A percentile compares a stretch with the other conserved stretches of the same genome.
These are phyloP conservation scores for Enteromius trimaculatus DNA, from an alignment of 2,797 vertebrate species.

Conservation along the genomic window DNA sequence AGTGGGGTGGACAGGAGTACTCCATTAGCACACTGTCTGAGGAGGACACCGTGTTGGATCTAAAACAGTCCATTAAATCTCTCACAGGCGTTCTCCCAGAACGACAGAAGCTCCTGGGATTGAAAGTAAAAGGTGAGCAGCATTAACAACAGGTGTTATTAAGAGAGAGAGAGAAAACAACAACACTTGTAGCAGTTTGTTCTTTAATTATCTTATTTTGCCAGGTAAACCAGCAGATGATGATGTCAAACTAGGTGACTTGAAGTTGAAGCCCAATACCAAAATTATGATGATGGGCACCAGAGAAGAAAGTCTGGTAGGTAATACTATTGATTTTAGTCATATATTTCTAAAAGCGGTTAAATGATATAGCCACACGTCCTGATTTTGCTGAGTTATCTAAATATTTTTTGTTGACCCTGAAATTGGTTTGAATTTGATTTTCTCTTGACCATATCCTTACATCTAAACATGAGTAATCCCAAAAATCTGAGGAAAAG, in stretches of 20 bases:
- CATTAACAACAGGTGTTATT: neutral
- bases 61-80: slow-evolving; percentile 96
- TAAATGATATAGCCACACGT: neutral
- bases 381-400: too few species aligned
- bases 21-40: slow-evolving; percentile 93
- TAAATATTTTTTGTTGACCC: too few species aligned
- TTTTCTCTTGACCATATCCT: too few species aligned
- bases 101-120: slow-evolving; percentile 94
- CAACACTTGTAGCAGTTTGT: neutral
- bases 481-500: too few species aligned
- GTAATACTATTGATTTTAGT: slow-evolving; percentile 38
- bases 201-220: slow-evolving; percentile 35
- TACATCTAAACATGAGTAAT: too few species aligned
- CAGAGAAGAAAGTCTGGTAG: slow-evolving; percentile 97
- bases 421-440: too few species aligned
- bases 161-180: neutral
- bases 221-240: slow-evolving; percentile 96
- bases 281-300: slow-evolving; percentile 99
- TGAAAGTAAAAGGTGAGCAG: slow-evolving; percentile 94
- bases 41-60: slow-evolving; percentile 95
- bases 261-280: slow-evolving; percentile 98
- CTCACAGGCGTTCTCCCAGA: slow-evolving; percentile 96
- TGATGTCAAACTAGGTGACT: slow-evolving; percentile 92
- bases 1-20: slow-evolving; percentile 99
- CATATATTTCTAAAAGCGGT: neutral